Evolutionary conservation across 2,113 vertebrate genomes (phyloP), one percentile per base, ranked within the genome.

Genomic region (Mystacornis crossleyi): DNA sequence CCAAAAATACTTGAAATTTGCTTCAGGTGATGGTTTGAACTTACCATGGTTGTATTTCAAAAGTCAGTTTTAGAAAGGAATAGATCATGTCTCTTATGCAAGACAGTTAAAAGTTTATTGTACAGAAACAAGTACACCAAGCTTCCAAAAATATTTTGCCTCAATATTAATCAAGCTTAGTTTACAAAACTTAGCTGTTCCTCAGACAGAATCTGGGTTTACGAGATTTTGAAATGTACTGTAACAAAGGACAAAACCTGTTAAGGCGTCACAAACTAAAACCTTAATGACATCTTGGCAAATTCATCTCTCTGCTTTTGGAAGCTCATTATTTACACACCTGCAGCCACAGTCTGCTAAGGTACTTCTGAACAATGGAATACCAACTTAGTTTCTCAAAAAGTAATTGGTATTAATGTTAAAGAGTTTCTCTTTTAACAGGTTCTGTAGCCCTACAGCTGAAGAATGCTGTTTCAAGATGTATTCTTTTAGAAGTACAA

Each of bases 91-190:
- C 88, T 75, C 47, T 86, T 88, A 78, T 34, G 79, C 95, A 89
- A 95, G 95, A 81, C 77, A 78, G 51, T 47, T 65, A 72, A 23
- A 73, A 93, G 40, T 97, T 97, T 97, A 97, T 97, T 97, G 36
- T 96, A 94, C 83, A 93, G 92, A 91, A 94, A 77, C 60, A 93
- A 83, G 53, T 74, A 83, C 86, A 89, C 31, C 65, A 86, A 86
- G 45, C 72, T 81, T 83, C 82, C 67, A 88, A 94, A 97, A 97
- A 94, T 93, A 92, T 25, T 89, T 92, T 72, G 29, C 28, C 86
- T 64, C 2, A 4, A 4, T 66, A 62, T 70, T 94, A 75, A 83
- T 90, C 93, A 90, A 94, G 81, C 81, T 70, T 60, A 75, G 58
- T 94, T 89, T 92, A 93, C 61, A 95, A 88, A 93, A 90, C 57